Evolutionary conservation across 2,113 vertebrate genomes (phyloP).

Genomic region (Istiophorus platypterus): DNA sequence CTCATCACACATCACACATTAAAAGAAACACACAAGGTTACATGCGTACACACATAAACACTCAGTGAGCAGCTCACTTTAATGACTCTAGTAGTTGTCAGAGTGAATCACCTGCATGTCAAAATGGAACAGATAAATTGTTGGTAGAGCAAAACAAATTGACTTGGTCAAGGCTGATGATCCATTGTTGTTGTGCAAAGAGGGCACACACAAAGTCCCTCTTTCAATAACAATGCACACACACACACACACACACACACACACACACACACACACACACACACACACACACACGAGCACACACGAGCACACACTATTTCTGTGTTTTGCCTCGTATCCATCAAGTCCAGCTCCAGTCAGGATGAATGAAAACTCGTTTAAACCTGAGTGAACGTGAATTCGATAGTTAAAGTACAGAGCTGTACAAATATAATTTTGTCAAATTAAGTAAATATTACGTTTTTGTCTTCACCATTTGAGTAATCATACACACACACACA

Average conservation of each 20-base stretch:
- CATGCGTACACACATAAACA: conserved; percentile 15
- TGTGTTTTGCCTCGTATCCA: neutral
- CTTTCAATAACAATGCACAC: neutral
- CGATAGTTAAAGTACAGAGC: neutral
- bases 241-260: neutral
- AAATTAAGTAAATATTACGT: neutral
- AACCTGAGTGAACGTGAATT: neutral
- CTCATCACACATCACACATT: conserved; percentile 58
- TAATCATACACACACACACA: too few relatives aligned
- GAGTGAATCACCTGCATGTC: conserved; percentile 71
- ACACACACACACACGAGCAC: too few relatives aligned
- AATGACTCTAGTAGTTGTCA: conserved; percentile 53
- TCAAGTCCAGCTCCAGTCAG: neutral
- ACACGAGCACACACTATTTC: neutral
- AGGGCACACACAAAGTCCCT: conserved; percentile 1
- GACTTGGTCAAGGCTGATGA: conserved; percentile 68
- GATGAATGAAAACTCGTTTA: neutral
- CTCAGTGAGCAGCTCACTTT: conserved; percentile 8
- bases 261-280: too few relatives aligned
- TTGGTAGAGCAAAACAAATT: conserved; percentile 66
- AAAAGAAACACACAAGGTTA: conserved; percentile 56
- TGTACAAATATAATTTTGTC: neutral
- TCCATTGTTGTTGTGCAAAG: conserved; percentile 55
- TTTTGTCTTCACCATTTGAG: neutral
- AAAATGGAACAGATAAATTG: conserved; percentile 66